Evolutionary conservation across 2,888 invertebrate genomes (phyloP).

Genomic region (Aleiodes leptofemur): DNA sequence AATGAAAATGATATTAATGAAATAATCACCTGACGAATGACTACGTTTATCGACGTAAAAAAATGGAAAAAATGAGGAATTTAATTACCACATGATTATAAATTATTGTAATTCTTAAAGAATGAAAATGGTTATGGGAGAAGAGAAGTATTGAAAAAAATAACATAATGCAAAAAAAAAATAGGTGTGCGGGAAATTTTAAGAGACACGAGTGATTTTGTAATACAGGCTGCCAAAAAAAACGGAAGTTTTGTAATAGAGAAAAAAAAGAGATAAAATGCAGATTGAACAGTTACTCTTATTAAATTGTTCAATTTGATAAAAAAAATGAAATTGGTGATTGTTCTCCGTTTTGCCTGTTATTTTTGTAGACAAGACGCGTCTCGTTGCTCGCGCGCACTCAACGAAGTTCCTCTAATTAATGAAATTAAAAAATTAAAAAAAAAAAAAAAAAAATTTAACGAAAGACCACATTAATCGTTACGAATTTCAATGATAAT

Average conservation of each 20-base stretch:
- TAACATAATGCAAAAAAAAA: conserved; percentile 5
- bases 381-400: conserved; percentile 53
- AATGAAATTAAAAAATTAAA: conserved; percentile 42
- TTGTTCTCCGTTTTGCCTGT: conserved; percentile 61
- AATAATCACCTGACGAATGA: neutral
- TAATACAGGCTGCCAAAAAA: conserved; percentile 44
- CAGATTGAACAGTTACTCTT: conserved; percentile 12
- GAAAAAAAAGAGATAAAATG: conserved; percentile 26
- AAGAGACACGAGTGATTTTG: conserved; percentile 45
- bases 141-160: neutral
- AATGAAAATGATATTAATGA: neutral
- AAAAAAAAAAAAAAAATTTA: neutral
- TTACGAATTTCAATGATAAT: conserved; percentile 37
- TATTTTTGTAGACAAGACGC: conserved; percentile 67
- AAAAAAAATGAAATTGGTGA: conserved; percentile 48
- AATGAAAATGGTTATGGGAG: neutral
- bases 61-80: neutral
- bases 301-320: conserved; percentile 42
- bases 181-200: conserved; percentile 35
- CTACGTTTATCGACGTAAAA: conserved; percentile 10
- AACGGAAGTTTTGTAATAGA: conserved; percentile 30
- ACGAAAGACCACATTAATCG: conserved; percentile 32
- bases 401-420: conserved; percentile 61
- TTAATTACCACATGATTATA: conserved; percentile 32
- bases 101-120: conserved; percentile 24